Base-by-base conservation (phyloP, 2,113 vertebrate species). In the Piprites chloris region DNA sequence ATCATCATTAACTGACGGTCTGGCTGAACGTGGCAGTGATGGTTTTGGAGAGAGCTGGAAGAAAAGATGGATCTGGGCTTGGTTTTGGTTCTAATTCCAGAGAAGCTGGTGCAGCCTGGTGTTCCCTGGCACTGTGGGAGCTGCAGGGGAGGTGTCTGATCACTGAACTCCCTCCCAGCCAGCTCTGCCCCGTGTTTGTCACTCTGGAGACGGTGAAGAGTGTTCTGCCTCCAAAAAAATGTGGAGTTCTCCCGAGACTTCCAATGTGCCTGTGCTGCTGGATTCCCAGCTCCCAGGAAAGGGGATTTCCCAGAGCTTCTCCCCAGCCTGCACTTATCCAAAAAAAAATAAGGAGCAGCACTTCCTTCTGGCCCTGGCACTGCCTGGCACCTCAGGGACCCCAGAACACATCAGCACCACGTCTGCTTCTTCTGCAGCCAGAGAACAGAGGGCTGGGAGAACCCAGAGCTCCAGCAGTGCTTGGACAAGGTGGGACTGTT, bases 1-100 rank as follows among this genome's bases (percentile, higher is more conserved):
- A 84, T 61, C n/a, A 8, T 5, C 11, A 41, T 37, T 26, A 52
- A 37, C 14, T 44, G 41, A 52, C 35, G 37, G 7, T 19, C 58
- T 12, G 3, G 23, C 44, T 63, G 87, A 24, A 12, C 12, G 0
- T 0, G 17, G 33, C 55, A 15, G 1, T 0, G 26, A 12, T 7
- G 27, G 5, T 41, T 59, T 61, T 16, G 4, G 52, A 41, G 59
- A 44, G 37, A 33, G 35, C 0, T 13, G 65, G n/a, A 19, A 11
- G 24, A 50, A 61, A 20, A 41, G 39, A 17, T 6, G 4, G 0
- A 5, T 30, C 16, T 62, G 50, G 91, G 33, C 17, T 53, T 52
- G 69, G 44, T 5, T 73, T 86, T 85, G 37, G 42, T 72, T 44
- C 66, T 62, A 11, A 19, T 9, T 1, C 6, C 56, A 46, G 52